A percentile compares a stretch with the other conserved stretches of the same genome.
Conservation (phyloP, 1,140 invertebrate species). For the Sarcophaga bullata region DNA sequence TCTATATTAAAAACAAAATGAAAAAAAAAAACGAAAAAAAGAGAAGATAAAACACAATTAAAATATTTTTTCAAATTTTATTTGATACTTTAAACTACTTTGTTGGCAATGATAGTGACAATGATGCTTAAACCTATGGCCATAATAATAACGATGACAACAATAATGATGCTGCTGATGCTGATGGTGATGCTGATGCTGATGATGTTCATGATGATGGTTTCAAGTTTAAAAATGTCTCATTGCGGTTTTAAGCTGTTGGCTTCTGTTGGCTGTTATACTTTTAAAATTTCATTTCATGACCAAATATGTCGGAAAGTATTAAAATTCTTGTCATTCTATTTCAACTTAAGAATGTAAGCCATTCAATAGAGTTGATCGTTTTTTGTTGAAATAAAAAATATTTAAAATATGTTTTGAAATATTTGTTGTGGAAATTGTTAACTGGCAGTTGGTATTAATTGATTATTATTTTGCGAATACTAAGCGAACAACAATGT, state of each 20-base stretch:
- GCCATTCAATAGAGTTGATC: background rate
- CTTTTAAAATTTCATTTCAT: background rate
- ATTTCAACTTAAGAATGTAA: background rate
- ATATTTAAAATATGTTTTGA: too few species aligned
- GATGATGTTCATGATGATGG: background rate
- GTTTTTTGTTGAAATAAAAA: too few species aligned
- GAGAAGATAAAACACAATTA: background rate
- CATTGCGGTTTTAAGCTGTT: background rate
- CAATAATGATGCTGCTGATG: background rate
- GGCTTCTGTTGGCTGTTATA: constrained; percentile 20
- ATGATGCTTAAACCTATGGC: background rate
- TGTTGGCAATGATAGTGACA: background rate
- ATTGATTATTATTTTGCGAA: too few species aligned
- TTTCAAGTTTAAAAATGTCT: background rate
- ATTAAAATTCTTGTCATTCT: constrained; percentile 11
- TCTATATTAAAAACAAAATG: too few species aligned
- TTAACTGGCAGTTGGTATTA: too few species aligned
- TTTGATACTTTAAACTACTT: constrained; percentile 15
- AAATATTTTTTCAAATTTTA: constrained; percentile 10
- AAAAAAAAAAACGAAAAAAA: too few species aligned
- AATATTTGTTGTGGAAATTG: too few species aligned
- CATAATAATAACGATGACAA: constrained; percentile 4
- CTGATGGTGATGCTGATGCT: constrained; percentile 17
- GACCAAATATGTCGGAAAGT: constrained; percentile 14
- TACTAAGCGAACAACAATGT: too few species aligned